Conservation (phyloP, 2,797 vertebrate genomes). For the Gambusia yucatana region DNA sequence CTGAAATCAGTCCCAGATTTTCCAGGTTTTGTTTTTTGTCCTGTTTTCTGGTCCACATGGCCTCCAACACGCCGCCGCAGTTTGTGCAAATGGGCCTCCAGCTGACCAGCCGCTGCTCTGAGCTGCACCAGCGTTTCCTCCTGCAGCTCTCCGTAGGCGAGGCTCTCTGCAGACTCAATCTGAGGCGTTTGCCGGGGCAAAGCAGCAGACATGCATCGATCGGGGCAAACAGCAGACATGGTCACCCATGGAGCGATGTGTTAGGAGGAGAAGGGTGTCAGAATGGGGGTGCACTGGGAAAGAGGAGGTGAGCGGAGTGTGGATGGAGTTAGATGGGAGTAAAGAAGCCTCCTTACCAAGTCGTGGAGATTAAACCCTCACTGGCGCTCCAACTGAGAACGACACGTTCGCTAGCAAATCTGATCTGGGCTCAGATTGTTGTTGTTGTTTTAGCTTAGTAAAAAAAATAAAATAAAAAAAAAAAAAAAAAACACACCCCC, state of each 20-base stretch:
- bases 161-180: conserved; percentile 33
- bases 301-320: conserved; percentile 83
- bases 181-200: conserved; percentile 70
- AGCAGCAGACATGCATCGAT: conserved; percentile 85
- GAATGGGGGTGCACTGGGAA: conserved; percentile 81
- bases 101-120: conserved; percentile 21
- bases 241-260: conserved; percentile 86
- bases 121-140: conserved; percentile 27
- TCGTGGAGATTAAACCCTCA: conserved; percentile 80
- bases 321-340: conserved; percentile 89
- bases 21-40: too few relatives aligned
- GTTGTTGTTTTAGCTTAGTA: conserved; percentile 9
- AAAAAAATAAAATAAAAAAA: conserved; percentile 37
- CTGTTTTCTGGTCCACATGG: too few relatives aligned
- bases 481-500: conserved; percentile 66
- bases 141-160: conserved; percentile 46
- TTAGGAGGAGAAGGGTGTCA: conserved; percentile 78
- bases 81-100: conserved; percentile 24
- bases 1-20: too few relatives aligned
- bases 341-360: conserved; percentile 89
- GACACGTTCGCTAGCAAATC: conserved; percentile 68
- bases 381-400: conserved; percentile 78
- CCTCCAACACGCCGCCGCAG: too few relatives aligned
- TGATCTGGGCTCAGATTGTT: conserved; percentile 61
- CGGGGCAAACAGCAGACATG: conserved; percentile 79